Percentiles rank a stretch among this genome's conserved stretches.
Conservation (phyloP, 2,113 vertebrate genomes). For the Saguinus midas region DNA sequence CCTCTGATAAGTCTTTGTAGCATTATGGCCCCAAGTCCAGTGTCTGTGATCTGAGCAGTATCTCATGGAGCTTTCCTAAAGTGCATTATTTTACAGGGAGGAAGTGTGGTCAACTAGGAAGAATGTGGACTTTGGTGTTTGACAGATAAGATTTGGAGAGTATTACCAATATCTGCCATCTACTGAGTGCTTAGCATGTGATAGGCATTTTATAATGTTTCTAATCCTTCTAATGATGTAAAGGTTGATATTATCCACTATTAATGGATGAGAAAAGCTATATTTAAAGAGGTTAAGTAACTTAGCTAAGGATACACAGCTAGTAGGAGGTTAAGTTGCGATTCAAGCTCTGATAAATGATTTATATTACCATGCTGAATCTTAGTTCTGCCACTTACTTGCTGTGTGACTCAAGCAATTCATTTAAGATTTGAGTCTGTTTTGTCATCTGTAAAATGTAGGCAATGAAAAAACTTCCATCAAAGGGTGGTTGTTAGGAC, state of each 20-base stretch:
- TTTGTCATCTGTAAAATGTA: constrained; percentile 23
- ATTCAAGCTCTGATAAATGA: neutral
- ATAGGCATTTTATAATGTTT: neutral
- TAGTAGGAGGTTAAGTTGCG: neutral
- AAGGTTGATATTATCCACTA: constrained; percentile 6
- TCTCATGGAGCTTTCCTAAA: neutral
- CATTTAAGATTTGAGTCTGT: neutral
- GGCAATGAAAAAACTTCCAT: constrained; percentile 11
- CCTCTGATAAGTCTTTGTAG: neutral
- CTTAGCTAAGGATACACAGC: neutral
- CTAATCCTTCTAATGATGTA: neutral
- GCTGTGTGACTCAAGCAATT: neutral
- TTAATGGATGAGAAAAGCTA: constrained; percentile 2
- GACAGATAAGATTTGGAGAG: neutral
- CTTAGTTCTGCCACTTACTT: neutral
- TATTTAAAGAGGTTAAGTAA: neutral
- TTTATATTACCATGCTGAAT: constrained; percentile 1
- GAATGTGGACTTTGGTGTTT: neutral
- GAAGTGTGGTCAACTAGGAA: neutral
- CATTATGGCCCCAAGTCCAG: neutral
- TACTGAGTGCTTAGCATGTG: neutral
- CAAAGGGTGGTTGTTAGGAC: neutral
- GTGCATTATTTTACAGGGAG: constrained; percentile 6
- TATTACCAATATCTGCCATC: neutral
- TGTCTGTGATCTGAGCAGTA: neutral